These are phyloP conservation scores for Myripristis jacobus DNA, from an alignment of 2,797 vertebrate species.

Conservation along the genomic window DNA sequence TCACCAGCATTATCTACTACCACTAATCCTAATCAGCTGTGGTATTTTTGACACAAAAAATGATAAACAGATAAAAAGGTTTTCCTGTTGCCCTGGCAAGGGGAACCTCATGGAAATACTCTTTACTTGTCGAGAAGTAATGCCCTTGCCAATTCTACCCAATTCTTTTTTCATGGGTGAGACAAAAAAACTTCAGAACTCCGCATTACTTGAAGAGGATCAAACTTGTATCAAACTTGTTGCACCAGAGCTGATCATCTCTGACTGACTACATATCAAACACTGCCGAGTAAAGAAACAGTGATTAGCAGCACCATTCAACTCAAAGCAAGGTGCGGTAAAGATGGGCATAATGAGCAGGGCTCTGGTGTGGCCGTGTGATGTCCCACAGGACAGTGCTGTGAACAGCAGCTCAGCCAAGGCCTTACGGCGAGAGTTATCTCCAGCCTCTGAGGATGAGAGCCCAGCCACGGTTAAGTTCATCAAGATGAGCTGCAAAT, in stretches of 20 bases:
- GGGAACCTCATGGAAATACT: too few relatives aligned
- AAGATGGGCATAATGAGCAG: not conserved
- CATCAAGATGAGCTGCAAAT: slow-evolving; percentile 99
- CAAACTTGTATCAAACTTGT: not conserved
- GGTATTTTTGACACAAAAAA: too few relatives aligned
- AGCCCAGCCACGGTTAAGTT: slow-evolving; percentile 94
- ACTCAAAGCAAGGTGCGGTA: not conserved
- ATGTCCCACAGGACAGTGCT: slow-evolving; percentile 83
- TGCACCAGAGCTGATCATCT: not conserved
- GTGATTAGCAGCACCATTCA: not conserved
- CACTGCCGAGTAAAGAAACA: not conserved
- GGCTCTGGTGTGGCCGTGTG: slow-evolving; percentile 8
- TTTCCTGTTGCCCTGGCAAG: too few relatives aligned
- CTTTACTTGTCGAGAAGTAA: too few relatives aligned
- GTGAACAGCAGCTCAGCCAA: slow-evolving; percentile 85
- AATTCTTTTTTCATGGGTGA: too few relatives aligned
- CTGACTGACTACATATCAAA: not conserved
- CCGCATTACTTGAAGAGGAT: not conserved
- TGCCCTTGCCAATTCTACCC: too few relatives aligned
- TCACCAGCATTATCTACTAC: too few relatives aligned
- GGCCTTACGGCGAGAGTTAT: slow-evolving; percentile 87
- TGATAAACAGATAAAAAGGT: too few relatives aligned
- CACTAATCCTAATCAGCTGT: too few relatives aligned
- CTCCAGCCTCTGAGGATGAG: slow-evolving; percentile 95
- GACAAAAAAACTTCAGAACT: not conserved